Evolutionary conservation across 2,888 invertebrate genomes (phyloP).

Genomic region (Cephus runcator): DNA sequence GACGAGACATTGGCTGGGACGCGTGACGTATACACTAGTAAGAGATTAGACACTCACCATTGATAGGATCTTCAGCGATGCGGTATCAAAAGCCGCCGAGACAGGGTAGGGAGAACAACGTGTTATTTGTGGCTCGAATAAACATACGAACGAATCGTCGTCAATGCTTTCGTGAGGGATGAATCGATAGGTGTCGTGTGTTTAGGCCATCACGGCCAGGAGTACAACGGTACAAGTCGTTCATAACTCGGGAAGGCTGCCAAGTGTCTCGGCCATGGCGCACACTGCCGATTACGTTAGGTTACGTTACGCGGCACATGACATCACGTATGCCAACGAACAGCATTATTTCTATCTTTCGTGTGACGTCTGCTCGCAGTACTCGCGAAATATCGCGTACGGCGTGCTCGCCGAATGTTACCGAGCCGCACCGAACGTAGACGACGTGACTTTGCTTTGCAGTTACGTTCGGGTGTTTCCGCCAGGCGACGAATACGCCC

Average conservation of each 20-base stretch:
- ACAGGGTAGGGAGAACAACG: background rate
- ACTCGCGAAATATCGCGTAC: conserved; percentile 31
- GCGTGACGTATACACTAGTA: conserved; percentile 1
- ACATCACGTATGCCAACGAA: conserved; percentile 21
- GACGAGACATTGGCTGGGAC: background rate
- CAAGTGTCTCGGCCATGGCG: background rate
- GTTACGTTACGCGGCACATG: conserved; percentile 2
- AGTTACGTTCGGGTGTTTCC: background rate
- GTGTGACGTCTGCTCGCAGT: background rate
- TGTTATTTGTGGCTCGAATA: background rate
- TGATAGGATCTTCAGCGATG: conserved; percentile 31
- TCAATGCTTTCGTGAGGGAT: background rate
- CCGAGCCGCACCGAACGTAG: conserved; percentile 21
- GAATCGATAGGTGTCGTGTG: conserved; percentile 25
- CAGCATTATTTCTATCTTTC: conserved; percentile 12
- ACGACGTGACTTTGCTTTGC: conserved; percentile 8
- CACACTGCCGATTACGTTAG: background rate
- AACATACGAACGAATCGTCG: background rate
- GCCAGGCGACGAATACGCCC: background rate
- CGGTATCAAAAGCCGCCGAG: conserved; percentile 2
- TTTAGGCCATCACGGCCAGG: background rate
- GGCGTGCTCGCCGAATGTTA: conserved; percentile 25
- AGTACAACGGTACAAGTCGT: background rate
- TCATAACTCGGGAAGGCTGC: conserved; percentile 15
- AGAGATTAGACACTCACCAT: conserved; percentile 34